Conservation (phyloP, 1,140 invertebrate genomes). For the Drosophila subobscura region DNA sequence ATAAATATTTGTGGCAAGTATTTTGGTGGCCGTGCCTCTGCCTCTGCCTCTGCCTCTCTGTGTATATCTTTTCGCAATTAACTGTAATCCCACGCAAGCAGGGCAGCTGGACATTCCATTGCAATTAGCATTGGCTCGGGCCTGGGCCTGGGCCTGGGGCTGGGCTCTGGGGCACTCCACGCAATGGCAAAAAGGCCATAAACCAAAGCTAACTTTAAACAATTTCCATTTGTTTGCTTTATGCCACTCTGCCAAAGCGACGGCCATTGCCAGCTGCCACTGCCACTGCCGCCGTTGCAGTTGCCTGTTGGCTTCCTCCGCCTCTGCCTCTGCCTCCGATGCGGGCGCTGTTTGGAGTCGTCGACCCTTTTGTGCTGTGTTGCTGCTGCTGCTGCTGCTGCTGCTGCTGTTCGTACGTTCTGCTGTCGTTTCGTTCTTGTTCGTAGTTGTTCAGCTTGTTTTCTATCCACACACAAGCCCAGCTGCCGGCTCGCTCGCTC, state of each 20-base stretch:
- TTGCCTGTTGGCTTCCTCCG: conserved; percentile 36
- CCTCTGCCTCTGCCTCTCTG: not conserved
- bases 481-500: conserved; percentile 45
- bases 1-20: conserved; percentile 3
- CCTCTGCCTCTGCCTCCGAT: conserved; percentile 49
- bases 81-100: conserved; percentile 61
- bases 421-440: conserved; percentile 19
- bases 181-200: conserved; percentile 58
- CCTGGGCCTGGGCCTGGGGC: too few species aligned
- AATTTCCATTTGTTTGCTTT: conserved; percentile 82
- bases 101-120: conserved; percentile 64
- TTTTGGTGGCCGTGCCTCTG: not conserved
- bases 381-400: conserved; percentile 23
- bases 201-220: conserved; percentile 79
- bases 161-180: conserved; percentile 10
- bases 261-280: conserved; percentile 53
- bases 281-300: conserved; percentile 26
- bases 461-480: conserved; percentile 46
- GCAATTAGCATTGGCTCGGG: conserved; percentile 66
- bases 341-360: conserved; percentile 72
- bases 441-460: conserved; percentile 67
- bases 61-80: conserved; percentile 49
- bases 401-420: conserved; percentile 17
- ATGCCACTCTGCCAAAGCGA: conserved; percentile 36
- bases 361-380: conserved; percentile 66